A percentile compares a stretch with the other conserved stretches of the same genome.
These are phyloP conservation scores for Drosophila busckii DNA, from an alignment of 1,140 invertebrate genomes.

Conservation along the genomic window DNA sequence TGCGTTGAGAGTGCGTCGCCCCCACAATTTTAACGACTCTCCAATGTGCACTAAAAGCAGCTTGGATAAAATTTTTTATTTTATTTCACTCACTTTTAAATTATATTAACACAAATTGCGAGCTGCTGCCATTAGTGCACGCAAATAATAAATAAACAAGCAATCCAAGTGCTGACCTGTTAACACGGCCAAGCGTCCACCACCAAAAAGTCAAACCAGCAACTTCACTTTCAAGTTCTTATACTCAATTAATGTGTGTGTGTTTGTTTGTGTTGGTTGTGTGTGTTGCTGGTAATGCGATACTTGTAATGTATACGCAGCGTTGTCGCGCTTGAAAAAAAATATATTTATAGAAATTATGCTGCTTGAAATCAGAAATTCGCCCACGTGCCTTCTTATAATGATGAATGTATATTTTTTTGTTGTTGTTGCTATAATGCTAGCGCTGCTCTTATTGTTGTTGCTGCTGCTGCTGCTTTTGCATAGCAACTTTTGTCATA, in stretches of 20 bases:
- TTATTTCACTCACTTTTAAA: no score
- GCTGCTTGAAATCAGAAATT: constrained; percentile 5
- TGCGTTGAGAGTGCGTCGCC: constrained; percentile 15
- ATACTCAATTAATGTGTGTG: constrained; percentile 74
- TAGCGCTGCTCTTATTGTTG: constrained; percentile 26
- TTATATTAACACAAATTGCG: constrained; percentile 64
- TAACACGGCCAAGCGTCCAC: constrained; percentile 7
- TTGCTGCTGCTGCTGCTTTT: constrained; percentile 49
- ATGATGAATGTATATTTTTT: constrained; percentile 19
- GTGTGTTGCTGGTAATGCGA: constrained; percentile 37
- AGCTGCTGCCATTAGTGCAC: constrained; percentile 35
- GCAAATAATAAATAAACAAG: constrained; percentile 61
- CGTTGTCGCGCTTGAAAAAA: constrained; percentile 14
- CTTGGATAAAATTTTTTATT: constrained; percentile 36
- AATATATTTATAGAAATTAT: constrained; percentile 8
- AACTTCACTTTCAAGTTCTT: constrained; percentile 52
- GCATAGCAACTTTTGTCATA: constrained; percentile 69
- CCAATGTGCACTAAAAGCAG: constrained; percentile 59
- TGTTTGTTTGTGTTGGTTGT: constrained; percentile 11
- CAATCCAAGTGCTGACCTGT: constrained; percentile 34
- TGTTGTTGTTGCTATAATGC: constrained; percentile 1
- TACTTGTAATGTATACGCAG: constrained; percentile 65
- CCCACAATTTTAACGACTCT: constrained; percentile 58
- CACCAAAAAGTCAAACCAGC: neutral
- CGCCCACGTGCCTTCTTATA: constrained; percentile 12